Evolutionary conservation across 2,113 vertebrate species (phyloP), one percentile per base, ranked within the genome.

Genomic region (Mystacornis crossleyi): DNA sequence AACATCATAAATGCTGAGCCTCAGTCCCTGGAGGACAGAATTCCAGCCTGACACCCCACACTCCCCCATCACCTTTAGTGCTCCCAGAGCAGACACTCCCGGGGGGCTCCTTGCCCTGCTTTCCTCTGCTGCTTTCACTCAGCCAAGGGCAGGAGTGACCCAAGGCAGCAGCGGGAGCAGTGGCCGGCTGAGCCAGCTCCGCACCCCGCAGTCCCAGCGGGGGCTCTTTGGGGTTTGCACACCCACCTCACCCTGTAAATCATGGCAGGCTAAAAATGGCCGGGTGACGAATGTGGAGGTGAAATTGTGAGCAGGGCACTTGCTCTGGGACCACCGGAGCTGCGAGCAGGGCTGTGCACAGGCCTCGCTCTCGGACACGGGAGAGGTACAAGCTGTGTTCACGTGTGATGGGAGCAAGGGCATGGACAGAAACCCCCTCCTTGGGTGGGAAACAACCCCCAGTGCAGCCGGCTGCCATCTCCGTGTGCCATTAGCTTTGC

Each of bases 201-300:
- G 4, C 67, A 61, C 45, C 69, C 81, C 5, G 2, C 0, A 1
- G 1, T 17, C 2, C 45, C 64, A 40, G 90, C 33, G 0, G 29
- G 18, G 65, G 43, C 60, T 84, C 47, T 15, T 28, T 12, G 31
- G 84, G 79, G 3, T 21, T 38, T 62, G 65, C 9, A 4, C 82
- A 77, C 58, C 88, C 48, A 54, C 43, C 89, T 79, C 2, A 18
- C 69, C 18, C 81, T 53, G 61, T 78, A 93, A 87, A 93, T 81
- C 92, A 88, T 0, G 8, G 31, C 50, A 29, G 74, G 90, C 93
- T 96, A 93, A 93, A 94, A 95, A 93, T 9, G 92, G 95, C 75
- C 0, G 5, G 51, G 21, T 95, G 92, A 96, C 42, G 3, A 57
- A 48, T 21, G 2, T 34, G 79, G 85, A 85, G 85, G 43, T 48